phyloP scores from a whole-genome alignment of 2,113 vertebrate species.

The Nycticebus coucang region DNA sequence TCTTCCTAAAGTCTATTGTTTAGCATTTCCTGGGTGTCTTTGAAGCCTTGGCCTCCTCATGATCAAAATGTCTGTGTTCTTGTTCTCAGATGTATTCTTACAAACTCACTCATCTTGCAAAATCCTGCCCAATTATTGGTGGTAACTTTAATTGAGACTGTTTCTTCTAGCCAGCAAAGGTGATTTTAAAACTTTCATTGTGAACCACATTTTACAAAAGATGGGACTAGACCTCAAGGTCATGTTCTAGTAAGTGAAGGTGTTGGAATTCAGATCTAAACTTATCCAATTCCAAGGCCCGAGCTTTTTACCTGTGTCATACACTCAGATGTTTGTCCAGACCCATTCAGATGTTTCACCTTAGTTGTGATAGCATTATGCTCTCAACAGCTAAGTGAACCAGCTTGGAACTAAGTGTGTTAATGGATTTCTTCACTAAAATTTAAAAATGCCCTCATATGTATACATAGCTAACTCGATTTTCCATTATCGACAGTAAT shows the following conservation, averaged over 20 bases:
- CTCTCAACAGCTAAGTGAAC: background rate
- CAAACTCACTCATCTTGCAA: background rate
- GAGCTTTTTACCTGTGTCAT: background rate
- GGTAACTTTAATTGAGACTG: background rate
- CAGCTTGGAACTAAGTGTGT: background rate
- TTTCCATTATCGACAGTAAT: conserved; percentile 21
- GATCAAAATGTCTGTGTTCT: background rate
- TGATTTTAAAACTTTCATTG: background rate
- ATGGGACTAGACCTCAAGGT: background rate
- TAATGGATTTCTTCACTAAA: conserved; percentile 14
- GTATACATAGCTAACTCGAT: background rate
- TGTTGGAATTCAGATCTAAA: background rate
- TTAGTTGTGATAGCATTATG: background rate
- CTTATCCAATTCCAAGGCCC: background rate
- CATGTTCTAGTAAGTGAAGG: background rate
- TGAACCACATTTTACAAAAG: background rate
- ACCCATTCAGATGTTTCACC: background rate
- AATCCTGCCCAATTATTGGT: background rate
- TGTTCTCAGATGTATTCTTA: background rate
- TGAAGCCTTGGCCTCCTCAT: background rate
- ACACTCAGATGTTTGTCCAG: background rate
- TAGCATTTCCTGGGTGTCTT: background rate
- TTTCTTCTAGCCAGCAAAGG: conserved; percentile 26
- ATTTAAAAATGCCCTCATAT: background rate
- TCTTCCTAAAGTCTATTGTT: background rate